phyloP scores from a whole-genome alignment of 2,888 invertebrate genomes.

The Melanchra persicariae region DNA sequence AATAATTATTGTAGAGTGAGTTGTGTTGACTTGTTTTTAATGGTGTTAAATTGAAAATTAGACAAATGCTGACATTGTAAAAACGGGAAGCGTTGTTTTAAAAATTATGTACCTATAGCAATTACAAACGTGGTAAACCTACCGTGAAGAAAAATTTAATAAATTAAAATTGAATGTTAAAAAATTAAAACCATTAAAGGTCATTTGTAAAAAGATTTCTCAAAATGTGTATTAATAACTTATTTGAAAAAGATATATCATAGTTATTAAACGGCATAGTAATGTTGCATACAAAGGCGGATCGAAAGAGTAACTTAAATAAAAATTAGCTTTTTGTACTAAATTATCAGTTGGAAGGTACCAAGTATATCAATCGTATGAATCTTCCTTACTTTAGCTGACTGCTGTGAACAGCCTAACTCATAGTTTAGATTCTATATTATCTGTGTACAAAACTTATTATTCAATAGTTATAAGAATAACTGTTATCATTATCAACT shows the following conservation, averaged over 20 bases:
- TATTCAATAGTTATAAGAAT: slow-evolving; percentile 28
- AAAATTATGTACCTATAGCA: not conserved
- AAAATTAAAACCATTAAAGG: not conserved
- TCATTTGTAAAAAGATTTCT: not conserved
- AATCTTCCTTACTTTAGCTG: slow-evolving; percentile 51
- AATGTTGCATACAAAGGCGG: slow-evolving; percentile 36
- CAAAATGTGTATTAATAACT: slow-evolving; percentile 1
- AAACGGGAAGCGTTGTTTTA: not conserved
- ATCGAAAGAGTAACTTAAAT: slow-evolving; percentile 32
- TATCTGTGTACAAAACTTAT: slow-evolving; percentile 48
- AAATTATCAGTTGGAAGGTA: slow-evolving; percentile 34
- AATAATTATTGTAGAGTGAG: not conserved
- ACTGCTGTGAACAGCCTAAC: slow-evolving; percentile 53
- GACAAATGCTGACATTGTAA: not conserved
- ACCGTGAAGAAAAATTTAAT: not conserved
- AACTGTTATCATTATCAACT: slow-evolving; percentile 30
- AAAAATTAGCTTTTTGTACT: slow-evolving; percentile 45
- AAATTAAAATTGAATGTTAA: not conserved
- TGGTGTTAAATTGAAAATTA: not conserved
- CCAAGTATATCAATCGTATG: slow-evolving; percentile 23
- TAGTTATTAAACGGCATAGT: slow-evolving; percentile 9
- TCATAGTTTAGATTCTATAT: slow-evolving; percentile 35
- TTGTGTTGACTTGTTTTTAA: not conserved
- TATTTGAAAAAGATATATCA: slow-evolving; percentile 11
- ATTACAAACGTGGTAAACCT: not conserved